Evolutionary conservation across 2,797 vertebrate species (phyloP), one percentile per base, ranked within the genome.

Genomic region (Cynopterus sphinx): DNA sequence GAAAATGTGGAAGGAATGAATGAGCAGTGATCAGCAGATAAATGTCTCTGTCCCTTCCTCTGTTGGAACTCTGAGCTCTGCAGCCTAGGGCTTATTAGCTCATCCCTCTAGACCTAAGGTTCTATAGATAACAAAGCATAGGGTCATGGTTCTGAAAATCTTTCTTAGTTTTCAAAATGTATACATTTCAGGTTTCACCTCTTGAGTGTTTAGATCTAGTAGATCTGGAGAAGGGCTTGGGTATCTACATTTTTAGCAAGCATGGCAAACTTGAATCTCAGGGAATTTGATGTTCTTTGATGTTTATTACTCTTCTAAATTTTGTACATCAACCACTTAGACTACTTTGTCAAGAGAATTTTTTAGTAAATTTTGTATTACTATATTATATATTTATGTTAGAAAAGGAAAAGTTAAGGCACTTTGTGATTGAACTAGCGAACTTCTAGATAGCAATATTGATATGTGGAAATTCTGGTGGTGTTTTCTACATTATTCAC

Each of bases 331-430:
- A 79, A 78, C 15, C 21, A 73, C 7, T 51, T 53, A 59, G 28
- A 19, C 31, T 70, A 53, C 31, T 16, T 22, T 87, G 43, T 68
- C 43, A 22, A 82, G 61, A 51, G 5, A 78, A 85, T 51, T 51
- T 94, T 88, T 16, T 78, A 71, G n/a, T 5, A 61, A 55, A 63
- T 51, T 39, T 79, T 33, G 51, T 87, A 43, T 59, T 59, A n/a
- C 49, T 90, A 31, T 74, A 86, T 53, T 68, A 63, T 74, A 21
- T 67, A 16, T 26, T 51, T 79, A 33, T n/a, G 12, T 87, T n/a
- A n/a, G 41, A 26, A 88, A 94, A 92, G 41, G 16, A 85, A 94
- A 81, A 70, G 15, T 75, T 78, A 87, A 92, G 68, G 26, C 19
- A 41, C 4, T 49, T 49, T 12, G 12, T 89, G 22, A 79, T 49